These are phyloP conservation scores for Xestia c-nigrum DNA, from an alignment of 2,888 invertebrate species.

Conservation along the genomic window DNA sequence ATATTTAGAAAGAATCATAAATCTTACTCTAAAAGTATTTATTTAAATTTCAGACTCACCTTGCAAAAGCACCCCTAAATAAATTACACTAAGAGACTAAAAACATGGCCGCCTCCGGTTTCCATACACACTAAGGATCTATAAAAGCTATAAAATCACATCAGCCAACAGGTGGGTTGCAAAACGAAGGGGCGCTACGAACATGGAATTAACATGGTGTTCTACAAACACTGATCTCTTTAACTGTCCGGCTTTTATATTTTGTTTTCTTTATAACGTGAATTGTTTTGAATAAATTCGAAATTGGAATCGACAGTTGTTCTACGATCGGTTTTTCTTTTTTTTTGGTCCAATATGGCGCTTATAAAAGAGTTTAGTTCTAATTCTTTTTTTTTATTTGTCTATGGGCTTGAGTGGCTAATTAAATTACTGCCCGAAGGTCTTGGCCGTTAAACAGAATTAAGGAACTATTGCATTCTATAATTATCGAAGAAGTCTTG, in stretches of 20 bases:
- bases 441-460: not conserved
- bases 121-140: slow-evolving; percentile 42
- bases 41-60: not conserved
- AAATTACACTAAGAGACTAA: slow-evolving; percentile 25
- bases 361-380: not conserved
- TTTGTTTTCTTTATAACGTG: slow-evolving; percentile 30
- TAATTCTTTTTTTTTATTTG: not conserved
- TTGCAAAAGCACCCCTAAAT: slow-evolving; percentile 9
- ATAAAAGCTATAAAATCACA: slow-evolving; percentile 67
- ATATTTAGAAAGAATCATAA: not conserved
- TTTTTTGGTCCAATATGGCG: not conserved
- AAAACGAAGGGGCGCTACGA: slow-evolving; percentile 61
- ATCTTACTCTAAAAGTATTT: not conserved
- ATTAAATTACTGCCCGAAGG: not conserved
- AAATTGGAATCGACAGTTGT: slow-evolving; percentile 32
- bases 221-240: slow-evolving; percentile 34
- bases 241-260: slow-evolving; percentile 29
- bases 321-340: slow-evolving; percentile 2
- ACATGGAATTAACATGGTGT: slow-evolving; percentile 61
- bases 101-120: slow-evolving; percentile 22
- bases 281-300: slow-evolving; percentile 40
- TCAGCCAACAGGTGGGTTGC: slow-evolving; percentile 69
- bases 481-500: too few relatives aligned
- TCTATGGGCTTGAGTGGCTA: not conserved
- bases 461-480: not conserved